Evolutionary conservation across 2,888 invertebrate genomes (phyloP).

Genomic region (Agrotis clavis): DNA sequence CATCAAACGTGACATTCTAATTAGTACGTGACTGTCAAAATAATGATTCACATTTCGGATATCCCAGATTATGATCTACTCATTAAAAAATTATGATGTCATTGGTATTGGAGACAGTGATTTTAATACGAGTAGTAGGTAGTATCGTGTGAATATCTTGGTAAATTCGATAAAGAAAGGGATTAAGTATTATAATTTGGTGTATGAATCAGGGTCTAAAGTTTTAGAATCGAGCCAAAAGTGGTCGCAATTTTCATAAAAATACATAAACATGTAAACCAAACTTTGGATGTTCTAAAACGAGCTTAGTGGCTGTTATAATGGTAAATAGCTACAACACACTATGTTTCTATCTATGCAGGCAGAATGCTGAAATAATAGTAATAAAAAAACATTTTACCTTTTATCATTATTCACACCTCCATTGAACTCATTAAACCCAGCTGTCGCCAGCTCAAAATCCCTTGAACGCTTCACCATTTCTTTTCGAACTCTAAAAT

Average conservation of each 20-base stretch:
- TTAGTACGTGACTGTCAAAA: neutral
- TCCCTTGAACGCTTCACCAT: conserved; percentile 29
- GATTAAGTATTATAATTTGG: neutral
- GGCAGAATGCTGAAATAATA: no score
- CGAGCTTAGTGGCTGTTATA: no score
- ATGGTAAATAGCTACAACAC: no score
- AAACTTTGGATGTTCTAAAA: no score
- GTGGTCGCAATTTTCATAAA: no score
- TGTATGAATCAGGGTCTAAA: neutral
- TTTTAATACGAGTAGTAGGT: no score
- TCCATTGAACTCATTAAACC: conserved; percentile 38
- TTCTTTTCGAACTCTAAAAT: conserved; percentile 39
- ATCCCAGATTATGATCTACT: neutral
- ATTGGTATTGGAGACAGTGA: neutral
- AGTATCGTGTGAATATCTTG: conserved; percentile 8
- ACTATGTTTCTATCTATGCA: no score
- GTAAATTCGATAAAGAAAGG: neutral
- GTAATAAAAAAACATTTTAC: neutral
- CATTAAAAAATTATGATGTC: neutral
- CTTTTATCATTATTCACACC: conserved; percentile 9
- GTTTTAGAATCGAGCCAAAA: no score
- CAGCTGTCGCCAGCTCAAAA: conserved; percentile 35
- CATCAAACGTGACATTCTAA: neutral
- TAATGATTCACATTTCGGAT: neutral
- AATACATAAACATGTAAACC: no score